A percentile compares a stretch with the other conserved stretches of the same genome.
Evolutionary conservation across 2,797 vertebrate species (phyloP).

Genomic region (Lagorchestes hirsutus): DNA sequence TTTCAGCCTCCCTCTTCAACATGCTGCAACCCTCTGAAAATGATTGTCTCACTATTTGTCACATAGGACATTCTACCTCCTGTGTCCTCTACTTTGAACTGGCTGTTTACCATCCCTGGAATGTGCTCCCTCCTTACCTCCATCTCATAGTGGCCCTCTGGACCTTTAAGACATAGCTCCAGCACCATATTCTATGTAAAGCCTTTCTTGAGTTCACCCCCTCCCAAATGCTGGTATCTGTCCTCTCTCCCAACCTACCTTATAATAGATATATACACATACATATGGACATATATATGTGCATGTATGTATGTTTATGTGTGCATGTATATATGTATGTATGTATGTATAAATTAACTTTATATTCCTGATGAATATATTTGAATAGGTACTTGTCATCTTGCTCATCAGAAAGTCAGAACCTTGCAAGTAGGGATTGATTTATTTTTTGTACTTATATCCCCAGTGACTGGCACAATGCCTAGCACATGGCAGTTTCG

Average conservation of each 20-base stretch:
- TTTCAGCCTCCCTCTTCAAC: neutral
- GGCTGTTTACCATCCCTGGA: neutral
- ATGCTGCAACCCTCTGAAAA: neutral
- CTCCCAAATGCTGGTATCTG: no score
- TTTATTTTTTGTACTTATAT: neutral
- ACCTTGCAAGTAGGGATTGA: neutral
- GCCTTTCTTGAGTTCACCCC: no score
- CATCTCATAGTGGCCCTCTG: neutral
- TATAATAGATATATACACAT: neutral
- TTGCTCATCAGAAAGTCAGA: neutral
- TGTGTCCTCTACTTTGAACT: neutral
- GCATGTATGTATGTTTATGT: neutral
- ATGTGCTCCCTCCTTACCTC: neutral
- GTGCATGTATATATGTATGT: neutral
- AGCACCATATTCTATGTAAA: no score
- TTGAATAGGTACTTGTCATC: neutral
- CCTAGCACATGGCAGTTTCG: neutral
- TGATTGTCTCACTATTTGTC: neutral
- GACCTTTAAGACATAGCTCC: neutral
- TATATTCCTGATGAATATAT: neutral
- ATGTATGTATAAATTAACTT: neutral
- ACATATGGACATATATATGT: no score
- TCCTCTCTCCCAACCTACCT: no score
- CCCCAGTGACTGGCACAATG: neutral
- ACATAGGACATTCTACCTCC: neutral